Base-by-base conservation (phyloP, 37 sponge, comb jelly and placozoan genomes). In the Ianthella basta region DNA sequence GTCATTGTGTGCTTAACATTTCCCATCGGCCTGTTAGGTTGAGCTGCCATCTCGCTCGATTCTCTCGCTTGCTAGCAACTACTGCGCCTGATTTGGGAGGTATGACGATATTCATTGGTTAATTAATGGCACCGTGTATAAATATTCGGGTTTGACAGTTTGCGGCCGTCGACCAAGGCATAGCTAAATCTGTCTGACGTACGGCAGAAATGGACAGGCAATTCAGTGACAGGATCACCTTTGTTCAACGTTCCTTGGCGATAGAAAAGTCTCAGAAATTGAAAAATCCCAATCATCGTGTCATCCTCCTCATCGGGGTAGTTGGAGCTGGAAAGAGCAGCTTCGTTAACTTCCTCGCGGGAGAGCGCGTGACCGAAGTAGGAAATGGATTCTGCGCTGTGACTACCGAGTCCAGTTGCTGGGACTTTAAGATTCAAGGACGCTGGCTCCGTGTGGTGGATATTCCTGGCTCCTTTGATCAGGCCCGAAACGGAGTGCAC, bases 251-350 rank as follows among this genome's bases (percentile, higher is more conserved):
- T 33, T 16, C 10, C 4, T 2, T 27, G 27, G 70, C 34, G 6
- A 69, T 69, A 33, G 70, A 69, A 2, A 6, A 69, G 12, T 69
- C 12, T 33, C 29, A 69, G 33, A 12, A 69, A 69, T 33, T 69
- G 4, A 12, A 30, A 30, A 16, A 6, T n/a, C 15, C 18, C 35
- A 6, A 69, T 8, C 8, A 64, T 30, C 70, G 70, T 30, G 70
- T 69, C 6, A 19, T 79, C 5, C 56, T 79, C 55, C 80, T 79
- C 29, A 5, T 79, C 2, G 80, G 80, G 2, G 37, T 15, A 6
- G 29, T 15, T 18, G 80, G 80, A 16, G 80, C 36, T 18, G 80
- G 80, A 79, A 79, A 79, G 32, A 57, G 57, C 37, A 36, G 37
- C 24, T 79, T 79, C 29, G 59, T 79, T 1, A 79, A 79, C 29